Conservation (phyloP, 2,113 vertebrate species). For the Henicopernis longicauda region DNA sequence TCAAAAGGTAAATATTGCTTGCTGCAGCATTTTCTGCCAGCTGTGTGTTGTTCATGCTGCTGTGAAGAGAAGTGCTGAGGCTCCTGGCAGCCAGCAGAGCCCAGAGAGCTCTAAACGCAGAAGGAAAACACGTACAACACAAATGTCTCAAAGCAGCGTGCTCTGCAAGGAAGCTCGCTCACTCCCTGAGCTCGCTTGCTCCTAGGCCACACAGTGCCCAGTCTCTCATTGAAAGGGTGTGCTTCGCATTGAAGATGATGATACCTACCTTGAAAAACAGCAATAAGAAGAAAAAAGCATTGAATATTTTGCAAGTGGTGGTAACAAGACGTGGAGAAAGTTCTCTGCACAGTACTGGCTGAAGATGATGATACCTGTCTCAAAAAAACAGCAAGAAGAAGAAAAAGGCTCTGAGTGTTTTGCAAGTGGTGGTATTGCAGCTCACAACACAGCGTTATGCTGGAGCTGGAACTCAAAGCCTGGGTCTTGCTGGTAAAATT, state of each 20-base stretch:
- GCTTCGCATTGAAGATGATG: fast-evolving
- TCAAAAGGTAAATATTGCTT: neutral
- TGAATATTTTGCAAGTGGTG: neutral
- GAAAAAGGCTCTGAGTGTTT: neutral
- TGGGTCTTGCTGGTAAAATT: neutral
- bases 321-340: neutral
- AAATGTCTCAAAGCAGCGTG: neutral
- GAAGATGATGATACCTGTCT: neutral
- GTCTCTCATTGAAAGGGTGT: neutral
- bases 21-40: neutral
- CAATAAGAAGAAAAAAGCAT: neutral
- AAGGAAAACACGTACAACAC: neutral
- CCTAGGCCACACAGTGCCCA: neutral
- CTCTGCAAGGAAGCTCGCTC: neutral
- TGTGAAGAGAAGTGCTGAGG: neutral
- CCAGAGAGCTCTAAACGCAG: neutral
- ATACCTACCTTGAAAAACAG: neutral
- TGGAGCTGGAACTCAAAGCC: neutral
- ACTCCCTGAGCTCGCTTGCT: neutral
- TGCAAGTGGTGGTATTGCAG: neutral
- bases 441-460: neutral
- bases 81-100: neutral
- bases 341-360: neutral
- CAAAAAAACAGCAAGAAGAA: neutral
- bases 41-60: neutral